Evolutionary conservation across 2,888 invertebrate genomes (phyloP).

Genomic region (Empis stercorea): DNA sequence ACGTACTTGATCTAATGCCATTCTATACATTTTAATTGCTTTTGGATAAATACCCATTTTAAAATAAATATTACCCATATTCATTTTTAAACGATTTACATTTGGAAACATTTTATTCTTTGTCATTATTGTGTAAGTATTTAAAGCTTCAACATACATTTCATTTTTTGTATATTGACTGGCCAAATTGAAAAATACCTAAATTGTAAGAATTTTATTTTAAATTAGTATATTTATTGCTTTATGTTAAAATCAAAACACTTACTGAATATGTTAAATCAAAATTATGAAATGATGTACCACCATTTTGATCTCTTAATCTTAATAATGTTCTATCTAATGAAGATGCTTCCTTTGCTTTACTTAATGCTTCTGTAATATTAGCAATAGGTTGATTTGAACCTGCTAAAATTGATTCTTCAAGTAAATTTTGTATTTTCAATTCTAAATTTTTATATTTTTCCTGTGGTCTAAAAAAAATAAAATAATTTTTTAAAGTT

Average conservation of each 20-base stretch:
- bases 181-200: constrained; percentile 93
- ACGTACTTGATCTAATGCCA: constrained; percentile 95
- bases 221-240: not conserved
- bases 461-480: constrained; percentile 64
- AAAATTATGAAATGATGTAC: constrained; percentile 83
- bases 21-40: constrained; percentile 94
- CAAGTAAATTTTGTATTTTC: constrained; percentile 78
- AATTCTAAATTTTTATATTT: constrained; percentile 80
- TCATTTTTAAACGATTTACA: constrained; percentile 85
- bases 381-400: constrained; percentile 21
- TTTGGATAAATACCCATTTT: constrained; percentile 87
- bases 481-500: not conserved
- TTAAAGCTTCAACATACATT: constrained; percentile 90
- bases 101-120: constrained; percentile 89
- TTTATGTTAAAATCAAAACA: no score
- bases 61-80: constrained; percentile 97
- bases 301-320: constrained; percentile 80
- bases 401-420: constrained; percentile 64
- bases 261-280: constrained; percentile 90
- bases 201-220: constrained; percentile 13
- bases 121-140: constrained; percentile 88
- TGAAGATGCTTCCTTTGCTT: constrained; percentile 93
- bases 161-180: constrained; percentile 90
- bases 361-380: constrained; percentile 49
- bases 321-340: constrained; percentile 81